Percentiles rank a stretch among this genome's conserved stretches.
Conservation (phyloP, 2,113 vertebrate genomes). For the Sinocyclocheilus anshuiensis region DNA sequence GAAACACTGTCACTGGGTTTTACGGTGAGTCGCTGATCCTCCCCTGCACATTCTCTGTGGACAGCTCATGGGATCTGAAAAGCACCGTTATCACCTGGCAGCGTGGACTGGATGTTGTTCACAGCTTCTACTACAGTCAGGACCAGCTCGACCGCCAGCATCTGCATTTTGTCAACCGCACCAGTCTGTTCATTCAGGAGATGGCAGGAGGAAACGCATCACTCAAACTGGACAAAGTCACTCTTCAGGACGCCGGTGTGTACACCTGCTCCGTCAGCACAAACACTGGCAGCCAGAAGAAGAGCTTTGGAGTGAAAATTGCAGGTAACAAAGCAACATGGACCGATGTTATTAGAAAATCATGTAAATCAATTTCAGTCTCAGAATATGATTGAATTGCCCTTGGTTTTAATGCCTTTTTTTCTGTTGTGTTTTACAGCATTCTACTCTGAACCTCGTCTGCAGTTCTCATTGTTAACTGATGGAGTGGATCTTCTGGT, state of each 20-base stretch:
- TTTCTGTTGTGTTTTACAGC: too few species aligned
- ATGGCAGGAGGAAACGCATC: conserved; percentile 61
- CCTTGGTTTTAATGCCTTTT: too few species aligned
- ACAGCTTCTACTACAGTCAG: conserved; percentile 60
- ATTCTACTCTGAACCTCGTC: too few species aligned
- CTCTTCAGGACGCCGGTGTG: conserved; percentile 50
- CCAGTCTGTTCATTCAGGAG: conserved; percentile 53
- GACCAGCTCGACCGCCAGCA: conserved; percentile 59
- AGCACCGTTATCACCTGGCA: conserved; percentile 61
- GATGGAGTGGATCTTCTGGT: too few species aligned
- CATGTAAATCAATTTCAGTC: too few species aligned
- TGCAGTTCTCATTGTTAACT: too few species aligned
- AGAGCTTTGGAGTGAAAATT: conserved; percentile 53
- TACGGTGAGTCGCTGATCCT: conserved; percentile 42
- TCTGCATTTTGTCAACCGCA: conserved; percentile 52
- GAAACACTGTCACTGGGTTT: conserved; percentile 6
- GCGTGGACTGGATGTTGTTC: conserved; percentile 53
- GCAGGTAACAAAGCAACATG: conserved; percentile 51
- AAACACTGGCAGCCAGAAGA: conserved; percentile 54
- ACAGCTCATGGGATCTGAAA: not conserved
- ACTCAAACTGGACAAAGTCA: conserved; percentile 55
- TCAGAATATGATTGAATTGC: too few species aligned
- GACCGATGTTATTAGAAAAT: not conserved
- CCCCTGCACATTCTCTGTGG: conserved; percentile 55
- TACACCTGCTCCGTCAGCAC: conserved; percentile 64